Base-by-base conservation (phyloP, 2,797 vertebrate genomes). In the Coreius guichenoti region DNA sequence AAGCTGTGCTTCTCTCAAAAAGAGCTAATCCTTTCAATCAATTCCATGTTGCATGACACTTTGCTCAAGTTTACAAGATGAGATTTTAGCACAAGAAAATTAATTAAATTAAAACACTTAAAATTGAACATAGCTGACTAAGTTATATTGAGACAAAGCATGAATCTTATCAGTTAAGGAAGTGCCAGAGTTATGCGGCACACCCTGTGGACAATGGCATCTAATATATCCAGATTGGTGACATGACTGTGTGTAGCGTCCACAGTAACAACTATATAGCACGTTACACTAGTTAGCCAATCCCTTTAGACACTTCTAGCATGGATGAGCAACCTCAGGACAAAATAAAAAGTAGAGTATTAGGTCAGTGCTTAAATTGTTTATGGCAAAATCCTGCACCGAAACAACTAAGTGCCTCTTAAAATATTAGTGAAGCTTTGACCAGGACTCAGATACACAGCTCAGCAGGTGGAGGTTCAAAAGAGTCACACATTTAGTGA, bases 171-270 rank as follows among this genome's bases (percentile, higher is more conserved):
- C 36, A 47, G 43, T 47, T 33, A 61, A 39, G 74, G 39, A 85
- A 80, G 77, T 49, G 80, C 13, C 3, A 23, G 6, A 65, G 76
- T 61, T 61, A 13, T 21, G 3, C 0, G 43, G 56, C 76, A 80
- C 75, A 85, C 77, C 76, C 83, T 65, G 9, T 3, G n/a, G 31
- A 73, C 56, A 85, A 85, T 80, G 83, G n/a, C 67, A 80, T 80
- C 68, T 56, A 63, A 73, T 39, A 73, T 36, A 80, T 80, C 76
- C 56, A 73, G 76, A 39, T 65, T 23, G 9, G 36, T 79, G 23
- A 85, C 76, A 51, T 51, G 65, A 45, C 49, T 76, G 21, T 16
- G 6, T 43, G 3, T 84, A 56, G 16, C 31, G 2, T 69, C 8
- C 21, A 8, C 36, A 45, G 56, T 29, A 43, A 43, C 14, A 78